Percentiles rank a stretch among this genome's conserved stretches.
Evolutionary conservation across 2,888 invertebrate genomes (phyloP).

Genomic region (Cacoxenus indagator): DNA sequence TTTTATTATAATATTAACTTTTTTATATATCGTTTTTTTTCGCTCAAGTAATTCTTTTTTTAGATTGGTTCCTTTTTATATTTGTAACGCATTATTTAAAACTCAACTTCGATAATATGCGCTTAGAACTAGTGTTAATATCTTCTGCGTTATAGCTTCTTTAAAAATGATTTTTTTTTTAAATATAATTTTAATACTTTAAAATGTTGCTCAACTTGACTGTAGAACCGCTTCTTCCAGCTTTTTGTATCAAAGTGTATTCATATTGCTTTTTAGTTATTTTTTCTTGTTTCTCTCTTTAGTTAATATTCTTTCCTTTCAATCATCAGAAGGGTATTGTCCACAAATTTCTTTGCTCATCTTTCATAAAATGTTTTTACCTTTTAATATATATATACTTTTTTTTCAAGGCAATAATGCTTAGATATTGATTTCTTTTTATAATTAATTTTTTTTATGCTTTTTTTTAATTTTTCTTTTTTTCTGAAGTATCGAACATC

Average conservation of each 20-base stretch:
- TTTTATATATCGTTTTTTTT: too few relatives aligned
- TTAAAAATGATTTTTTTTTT: not conserved
- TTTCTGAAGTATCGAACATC: conserved; percentile 11
- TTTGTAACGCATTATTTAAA: too few relatives aligned
- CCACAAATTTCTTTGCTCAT: conserved; percentile 36
- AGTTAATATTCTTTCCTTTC: not conserved
- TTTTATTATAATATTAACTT: too few relatives aligned
- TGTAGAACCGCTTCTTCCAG: too few relatives aligned
- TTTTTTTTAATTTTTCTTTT: not conserved
- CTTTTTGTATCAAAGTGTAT: not conserved
- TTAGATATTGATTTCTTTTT: conserved; percentile 42
- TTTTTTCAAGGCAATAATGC: conserved; percentile 37
- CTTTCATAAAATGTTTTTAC: not conserved
- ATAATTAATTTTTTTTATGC: conserved; percentile 25
- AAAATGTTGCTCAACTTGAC: not conserved
- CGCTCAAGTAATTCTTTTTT: too few relatives aligned
- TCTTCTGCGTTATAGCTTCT: not conserved
- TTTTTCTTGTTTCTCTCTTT: conserved; percentile 3
- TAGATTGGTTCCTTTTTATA: not conserved
- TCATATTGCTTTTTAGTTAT: not conserved
- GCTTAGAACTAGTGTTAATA: not conserved
- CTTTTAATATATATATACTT: not conserved
- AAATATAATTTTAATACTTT: not conserved
- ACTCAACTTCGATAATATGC: not conserved
- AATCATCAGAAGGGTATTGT: conserved; percentile 41